Evolutionary conservation across 1,140 invertebrate genomes (phyloP).

Genomic region (Luehdorfia chinensis): DNA sequence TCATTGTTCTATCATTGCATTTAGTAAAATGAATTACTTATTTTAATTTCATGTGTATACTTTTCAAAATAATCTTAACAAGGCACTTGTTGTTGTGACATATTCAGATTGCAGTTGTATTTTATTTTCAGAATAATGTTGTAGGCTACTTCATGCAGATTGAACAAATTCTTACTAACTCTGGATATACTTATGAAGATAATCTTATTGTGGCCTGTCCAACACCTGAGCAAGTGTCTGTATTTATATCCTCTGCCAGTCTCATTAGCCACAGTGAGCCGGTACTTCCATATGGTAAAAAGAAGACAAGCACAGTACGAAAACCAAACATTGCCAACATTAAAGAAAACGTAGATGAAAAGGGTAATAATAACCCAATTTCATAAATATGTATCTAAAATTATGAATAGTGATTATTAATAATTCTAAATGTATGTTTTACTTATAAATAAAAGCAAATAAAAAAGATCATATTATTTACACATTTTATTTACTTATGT

Average conservation of each 20-base stretch:
- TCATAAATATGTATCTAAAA: slow-evolving; percentile 2
- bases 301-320: slow-evolving; percentile 46
- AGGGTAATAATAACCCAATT: slow-evolving; percentile 3
- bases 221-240: slow-evolving; percentile 92
- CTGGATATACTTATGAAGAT: slow-evolving; percentile 89
- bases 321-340: slow-evolving; percentile 59
- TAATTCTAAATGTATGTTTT: slow-evolving; percentile 1
- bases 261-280: slow-evolving; percentile 74
- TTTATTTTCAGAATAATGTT: slow-evolving; percentile 87
- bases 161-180: slow-evolving; percentile 84
- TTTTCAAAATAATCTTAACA: too few relatives aligned
- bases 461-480: slow-evolving; percentile 49
- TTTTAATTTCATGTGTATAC: too few relatives aligned
- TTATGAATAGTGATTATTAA: not conserved
- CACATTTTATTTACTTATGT: slow-evolving; percentile 49
- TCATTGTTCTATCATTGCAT: too few relatives aligned
- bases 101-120: too few relatives aligned
- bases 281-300: slow-evolving; percentile 66
- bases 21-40: too few relatives aligned
- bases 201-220: slow-evolving; percentile 91
- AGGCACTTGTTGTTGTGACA: too few relatives aligned
- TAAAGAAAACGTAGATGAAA: slow-evolving; percentile 24
- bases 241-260: slow-evolving; percentile 88
- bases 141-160: slow-evolving; percentile 91
- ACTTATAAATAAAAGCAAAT: slow-evolving; percentile 25